phyloP scores from a whole-genome alignment of 2,888 invertebrate species.

The Nemotelus pantherinus region DNA sequence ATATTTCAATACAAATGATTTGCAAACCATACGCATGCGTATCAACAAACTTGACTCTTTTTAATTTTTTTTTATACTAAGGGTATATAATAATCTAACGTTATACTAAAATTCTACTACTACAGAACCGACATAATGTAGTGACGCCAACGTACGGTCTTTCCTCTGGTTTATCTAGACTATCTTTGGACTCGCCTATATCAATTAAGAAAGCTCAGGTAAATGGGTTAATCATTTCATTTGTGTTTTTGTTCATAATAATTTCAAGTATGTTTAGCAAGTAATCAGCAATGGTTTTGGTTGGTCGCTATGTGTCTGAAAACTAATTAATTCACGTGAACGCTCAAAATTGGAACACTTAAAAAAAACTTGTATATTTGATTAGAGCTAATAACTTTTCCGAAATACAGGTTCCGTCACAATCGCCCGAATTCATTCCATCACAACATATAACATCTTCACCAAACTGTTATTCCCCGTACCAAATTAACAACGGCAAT shows the following conservation, averaged over 20 bases:
- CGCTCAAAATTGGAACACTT: too few species aligned
- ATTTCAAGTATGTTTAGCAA: constrained; percentile 59
- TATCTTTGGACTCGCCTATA: constrained; percentile 63
- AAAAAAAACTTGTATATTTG: background rate
- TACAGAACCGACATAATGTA: constrained; percentile 63
- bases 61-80: too few species aligned
- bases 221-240: constrained; percentile 54
- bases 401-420: constrained; percentile 65
- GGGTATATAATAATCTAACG: constrained; percentile 1
- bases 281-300: too few species aligned
- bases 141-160: constrained; percentile 62
- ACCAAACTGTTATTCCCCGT: constrained; percentile 63
- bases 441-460: constrained; percentile 63
- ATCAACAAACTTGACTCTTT: too few species aligned
- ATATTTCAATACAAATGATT: too few species aligned
- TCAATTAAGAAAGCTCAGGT: constrained; percentile 64
- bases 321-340: too few species aligned
- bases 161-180: constrained; percentile 61
- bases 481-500: constrained; percentile 60
- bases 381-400: background rate
- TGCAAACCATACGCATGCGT: too few species aligned
- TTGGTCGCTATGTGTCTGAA: too few species aligned
- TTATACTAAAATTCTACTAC: constrained; percentile 45
- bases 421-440: constrained; percentile 69
- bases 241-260: constrained; percentile 53